Percentiles rank a stretch among this genome's conserved stretches.
These are phyloP conservation scores for Ethmia dodecea DNA, from an alignment of 2,888 invertebrate species.

Conservation along the genomic window DNA sequence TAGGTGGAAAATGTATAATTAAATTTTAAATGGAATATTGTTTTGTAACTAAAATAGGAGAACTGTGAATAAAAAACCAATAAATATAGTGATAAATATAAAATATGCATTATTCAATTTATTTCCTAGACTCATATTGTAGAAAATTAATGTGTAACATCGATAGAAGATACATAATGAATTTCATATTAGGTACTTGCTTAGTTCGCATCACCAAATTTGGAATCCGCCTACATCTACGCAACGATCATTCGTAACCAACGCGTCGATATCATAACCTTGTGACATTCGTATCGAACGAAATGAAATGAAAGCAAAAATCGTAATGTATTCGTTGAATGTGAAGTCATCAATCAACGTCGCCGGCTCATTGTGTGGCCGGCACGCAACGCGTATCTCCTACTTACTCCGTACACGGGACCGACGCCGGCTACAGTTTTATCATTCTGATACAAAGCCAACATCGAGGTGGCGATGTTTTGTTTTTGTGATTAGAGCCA, in stretches of 20 bases:
- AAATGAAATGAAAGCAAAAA: slow-evolving; percentile 76
- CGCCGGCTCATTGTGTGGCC: slow-evolving; percentile 73
- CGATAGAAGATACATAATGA: too few species aligned
- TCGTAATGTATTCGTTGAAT: slow-evolving; percentile 76
- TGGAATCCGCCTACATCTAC: slow-evolving; percentile 25
- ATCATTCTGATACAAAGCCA: slow-evolving; percentile 53
- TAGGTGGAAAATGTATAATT: slow-evolving; percentile 63
- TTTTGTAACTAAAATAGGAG: slow-evolving; percentile 73
- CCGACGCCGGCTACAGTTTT: slow-evolving; percentile 47
- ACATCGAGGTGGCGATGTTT: slow-evolving; percentile 30
- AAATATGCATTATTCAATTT: background rate
- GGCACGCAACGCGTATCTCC: slow-evolving; percentile 56
- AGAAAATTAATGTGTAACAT: too few species aligned
- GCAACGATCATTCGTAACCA: slow-evolving; percentile 33
- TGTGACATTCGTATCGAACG: slow-evolving; percentile 73
- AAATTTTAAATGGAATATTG: slow-evolving; percentile 56
- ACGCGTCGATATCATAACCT: slow-evolving; percentile 72
- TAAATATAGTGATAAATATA: slow-evolving; percentile 56
- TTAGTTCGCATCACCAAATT: background rate
- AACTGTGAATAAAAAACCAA: slow-evolving; percentile 73
- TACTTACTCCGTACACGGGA: slow-evolving; percentile 35
- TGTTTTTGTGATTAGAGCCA: slow-evolving; percentile 17
- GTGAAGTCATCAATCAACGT: slow-evolving; percentile 71
- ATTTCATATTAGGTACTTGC: too few species aligned
- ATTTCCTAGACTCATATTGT: too few species aligned